A percentile compares a stretch with the other conserved stretches of the same genome.
These are phyloP conservation scores for Hydriomena furcata DNA, from an alignment of 2,888 invertebrate species.

Conservation along the genomic window DNA sequence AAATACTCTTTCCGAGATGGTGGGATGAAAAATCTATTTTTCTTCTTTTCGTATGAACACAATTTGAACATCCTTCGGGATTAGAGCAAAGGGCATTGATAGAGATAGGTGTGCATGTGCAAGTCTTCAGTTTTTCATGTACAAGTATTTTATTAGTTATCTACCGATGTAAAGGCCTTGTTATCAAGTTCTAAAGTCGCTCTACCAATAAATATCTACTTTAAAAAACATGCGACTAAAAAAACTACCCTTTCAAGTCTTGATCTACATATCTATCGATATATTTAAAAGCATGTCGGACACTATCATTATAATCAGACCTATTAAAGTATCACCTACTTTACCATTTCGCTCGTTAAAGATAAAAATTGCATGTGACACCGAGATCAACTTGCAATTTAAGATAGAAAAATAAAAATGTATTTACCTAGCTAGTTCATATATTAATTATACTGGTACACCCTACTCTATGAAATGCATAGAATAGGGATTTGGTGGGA, in stretches of 20 bases:
- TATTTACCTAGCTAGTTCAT: neutral
- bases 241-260: too few relatives aligned
- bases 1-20: too few relatives aligned
- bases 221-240: neutral
- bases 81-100: too few relatives aligned
- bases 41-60: too few relatives aligned
- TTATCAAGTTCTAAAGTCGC: too few relatives aligned
- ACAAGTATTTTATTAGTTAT: too few relatives aligned
- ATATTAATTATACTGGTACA: too few relatives aligned
- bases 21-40: too few relatives aligned
- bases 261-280: neutral
- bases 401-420: neutral
- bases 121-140: too few relatives aligned
- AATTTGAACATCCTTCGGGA: too few relatives aligned
- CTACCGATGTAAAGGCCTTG: too few relatives aligned
- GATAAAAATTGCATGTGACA: slow-evolving; percentile 11
- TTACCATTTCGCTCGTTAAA: slow-evolving; percentile 2
- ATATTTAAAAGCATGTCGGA: slow-evolving; percentile 8
- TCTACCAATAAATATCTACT: neutral
- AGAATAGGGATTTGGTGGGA: neutral
- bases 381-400: neutral
- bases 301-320: neutral
- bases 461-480: neutral
- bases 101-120: too few relatives aligned
- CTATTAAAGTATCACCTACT: slow-evolving; percentile 8